Evolutionary conservation across 2,888 invertebrate species (phyloP).

Genomic region (Phoenoteleia sp.): DNA sequence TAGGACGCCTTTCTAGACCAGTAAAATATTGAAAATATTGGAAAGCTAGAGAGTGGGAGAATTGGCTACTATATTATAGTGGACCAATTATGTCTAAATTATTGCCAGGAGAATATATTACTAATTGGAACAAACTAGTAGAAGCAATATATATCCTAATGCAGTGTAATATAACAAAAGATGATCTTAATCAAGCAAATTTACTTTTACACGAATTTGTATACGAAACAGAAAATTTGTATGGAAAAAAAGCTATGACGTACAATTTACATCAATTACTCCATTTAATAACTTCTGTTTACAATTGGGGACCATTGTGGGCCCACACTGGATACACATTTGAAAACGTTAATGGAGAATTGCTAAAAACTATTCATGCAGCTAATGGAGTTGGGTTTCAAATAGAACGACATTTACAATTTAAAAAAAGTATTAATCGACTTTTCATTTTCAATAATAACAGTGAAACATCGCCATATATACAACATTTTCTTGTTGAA

Average conservation of each 20-base stretch:
- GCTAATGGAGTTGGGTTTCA: conserved; percentile 51
- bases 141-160: conserved; percentile 59
- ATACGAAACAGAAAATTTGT: conserved; percentile 10
- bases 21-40: conserved; percentile 54
- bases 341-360: conserved; percentile 64
- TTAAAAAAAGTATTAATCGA: conserved; percentile 1
- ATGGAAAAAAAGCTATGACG: conserved; percentile 49
- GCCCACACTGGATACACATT: conserved; percentile 65
- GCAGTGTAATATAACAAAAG: conserved; percentile 45
- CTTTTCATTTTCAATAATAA: not conserved
- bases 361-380: conserved; percentile 56
- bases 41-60: conserved; percentile 64
- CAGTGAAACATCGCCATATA: not conserved
- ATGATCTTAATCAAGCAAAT: conserved; percentile 50
- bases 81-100: conserved; percentile 40
- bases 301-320: conserved; percentile 74
- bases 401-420: conserved; percentile 38
- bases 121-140: conserved; percentile 68
- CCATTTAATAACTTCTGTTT: conserved; percentile 70
- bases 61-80: no score
- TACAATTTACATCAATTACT: conserved; percentile 70
- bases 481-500: not conserved
- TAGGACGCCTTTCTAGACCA: conserved; percentile 44
- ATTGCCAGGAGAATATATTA: conserved; percentile 49
- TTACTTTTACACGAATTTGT: conserved; percentile 37